These are phyloP conservation scores for Mycteria americana DNA, from an alignment of 2,797 vertebrate genomes.

Conservation along the genomic window DNA sequence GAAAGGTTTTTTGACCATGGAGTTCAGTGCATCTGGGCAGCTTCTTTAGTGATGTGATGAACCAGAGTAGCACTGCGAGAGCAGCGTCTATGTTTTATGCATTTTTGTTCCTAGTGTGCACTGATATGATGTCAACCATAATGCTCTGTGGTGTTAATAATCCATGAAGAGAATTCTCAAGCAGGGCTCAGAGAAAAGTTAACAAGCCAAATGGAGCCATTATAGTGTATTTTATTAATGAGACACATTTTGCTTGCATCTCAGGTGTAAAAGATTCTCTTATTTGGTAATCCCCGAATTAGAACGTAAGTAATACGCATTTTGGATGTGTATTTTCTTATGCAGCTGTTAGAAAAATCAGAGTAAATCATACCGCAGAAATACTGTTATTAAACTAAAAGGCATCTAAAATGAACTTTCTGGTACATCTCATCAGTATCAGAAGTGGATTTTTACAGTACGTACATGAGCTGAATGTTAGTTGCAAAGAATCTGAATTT, in stretches of 20 bases:
- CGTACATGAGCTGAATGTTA: not conserved
- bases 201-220: slow-evolving; percentile 27
- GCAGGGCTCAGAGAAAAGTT: slow-evolving; percentile 27
- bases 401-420: not conserved
- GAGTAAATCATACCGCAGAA: not conserved
- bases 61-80: not conserved
- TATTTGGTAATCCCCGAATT: not conserved
- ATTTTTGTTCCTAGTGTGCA: slow-evolving; percentile 12
- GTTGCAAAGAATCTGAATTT: not conserved
- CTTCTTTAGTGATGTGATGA: not conserved
- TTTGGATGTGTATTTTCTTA: not conserved
- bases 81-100: slow-evolving; percentile 24
- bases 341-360: not conserved
- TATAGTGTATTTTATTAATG: slow-evolving; percentile 51
- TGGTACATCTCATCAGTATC: not conserved
- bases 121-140: slow-evolving; percentile 11
- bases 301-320: not conserved
- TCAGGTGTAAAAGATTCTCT: not conserved
- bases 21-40: not conserved
- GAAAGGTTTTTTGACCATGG: not conserved
- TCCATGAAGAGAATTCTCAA: slow-evolving; percentile 21
- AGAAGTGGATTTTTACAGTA: not conserved
- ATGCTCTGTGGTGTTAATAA: slow-evolving; percentile 33
- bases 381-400: not conserved
- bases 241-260: not conserved